A percentile compares a stretch with the other conserved stretches of the same genome.
Conservation (phyloP, 1,140 invertebrate species). For the Drosophila watanabei region DNA sequence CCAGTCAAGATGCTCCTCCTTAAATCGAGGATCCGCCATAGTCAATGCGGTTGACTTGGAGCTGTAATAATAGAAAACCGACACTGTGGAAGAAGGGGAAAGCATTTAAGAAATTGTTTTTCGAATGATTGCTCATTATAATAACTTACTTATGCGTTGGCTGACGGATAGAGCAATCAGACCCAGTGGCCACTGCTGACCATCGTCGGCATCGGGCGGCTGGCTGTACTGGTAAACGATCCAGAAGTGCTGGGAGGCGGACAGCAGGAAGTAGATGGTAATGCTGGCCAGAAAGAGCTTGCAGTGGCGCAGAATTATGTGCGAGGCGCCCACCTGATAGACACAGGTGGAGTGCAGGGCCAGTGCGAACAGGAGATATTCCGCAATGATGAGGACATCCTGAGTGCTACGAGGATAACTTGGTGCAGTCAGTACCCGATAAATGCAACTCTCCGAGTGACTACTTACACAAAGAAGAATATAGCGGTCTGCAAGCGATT, state of each 20-base stretch:
- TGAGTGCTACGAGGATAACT: constrained; percentile 87
- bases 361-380: constrained; percentile 88
- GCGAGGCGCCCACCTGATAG: constrained; percentile 91
- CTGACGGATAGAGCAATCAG: constrained; percentile 66
- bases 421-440: not conserved
- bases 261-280: constrained; percentile 84
- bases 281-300: constrained; percentile 88
- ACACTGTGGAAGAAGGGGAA: constrained; percentile 87
- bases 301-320: constrained; percentile 88
- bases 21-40: constrained; percentile 90
- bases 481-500: constrained; percentile 73
- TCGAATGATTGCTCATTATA: too few species aligned
- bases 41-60: constrained; percentile 90
- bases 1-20: constrained; percentile 90
- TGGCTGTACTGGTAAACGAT: constrained; percentile 65
- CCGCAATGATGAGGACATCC: constrained; percentile 89
- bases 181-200: constrained; percentile 58
- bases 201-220: constrained; percentile 21
- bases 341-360: constrained; percentile 91
- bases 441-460: not conserved
- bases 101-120: constrained; percentile 2
- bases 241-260: constrained; percentile 87
- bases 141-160: constrained; percentile 68
- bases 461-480: constrained; percentile 80
- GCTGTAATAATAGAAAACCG: constrained; percentile 91